Evolutionary conservation across 2,888 invertebrate genomes (phyloP).

Genomic region (Polydrusus pterygomalis): DNA sequence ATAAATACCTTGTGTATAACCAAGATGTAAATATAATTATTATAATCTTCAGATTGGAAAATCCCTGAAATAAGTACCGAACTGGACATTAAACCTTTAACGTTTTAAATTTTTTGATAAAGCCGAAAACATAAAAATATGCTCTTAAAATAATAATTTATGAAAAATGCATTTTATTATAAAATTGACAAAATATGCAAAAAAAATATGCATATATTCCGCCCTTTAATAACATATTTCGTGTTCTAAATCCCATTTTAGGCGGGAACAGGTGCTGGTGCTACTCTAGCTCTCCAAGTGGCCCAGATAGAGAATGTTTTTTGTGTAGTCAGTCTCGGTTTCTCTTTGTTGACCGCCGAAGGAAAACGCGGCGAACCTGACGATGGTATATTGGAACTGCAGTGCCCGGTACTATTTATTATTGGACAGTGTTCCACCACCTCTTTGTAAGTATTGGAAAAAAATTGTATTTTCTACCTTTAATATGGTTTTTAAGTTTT

Average conservation of each 20-base stretch:
- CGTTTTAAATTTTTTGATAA: too few species aligned
- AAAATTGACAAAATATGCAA: too few species aligned
- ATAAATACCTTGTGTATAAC: too few species aligned
- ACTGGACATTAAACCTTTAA: too few species aligned
- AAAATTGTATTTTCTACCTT: constrained; percentile 1
- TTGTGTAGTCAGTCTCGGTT: constrained; percentile 86
- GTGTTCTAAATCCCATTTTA: constrained; percentile 8
- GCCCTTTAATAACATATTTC: neutral
- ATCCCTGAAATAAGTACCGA: too few species aligned
- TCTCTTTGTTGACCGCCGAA: constrained; percentile 83
- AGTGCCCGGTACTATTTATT: constrained; percentile 85
- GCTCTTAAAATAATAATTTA: too few species aligned
- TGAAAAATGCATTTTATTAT: too few species aligned
- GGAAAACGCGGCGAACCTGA: constrained; percentile 84
- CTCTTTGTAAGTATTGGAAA: constrained; percentile 71
- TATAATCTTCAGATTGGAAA: too few species aligned
- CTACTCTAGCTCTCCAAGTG: constrained; percentile 84
- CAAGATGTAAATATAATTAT: too few species aligned
- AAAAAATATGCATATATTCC: neutral
- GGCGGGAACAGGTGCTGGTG: constrained; percentile 85
- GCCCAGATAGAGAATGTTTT: constrained; percentile 82
- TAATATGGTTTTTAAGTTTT: too few species aligned
- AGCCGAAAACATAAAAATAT: too few species aligned
- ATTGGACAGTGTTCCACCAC: constrained; percentile 84
- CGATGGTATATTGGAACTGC: constrained; percentile 82